Evolutionary conservation across 2,888 invertebrate genomes (phyloP), one percentile per base, ranked within the genome.

Genomic region (Trissolcus brochymenae): DNA sequence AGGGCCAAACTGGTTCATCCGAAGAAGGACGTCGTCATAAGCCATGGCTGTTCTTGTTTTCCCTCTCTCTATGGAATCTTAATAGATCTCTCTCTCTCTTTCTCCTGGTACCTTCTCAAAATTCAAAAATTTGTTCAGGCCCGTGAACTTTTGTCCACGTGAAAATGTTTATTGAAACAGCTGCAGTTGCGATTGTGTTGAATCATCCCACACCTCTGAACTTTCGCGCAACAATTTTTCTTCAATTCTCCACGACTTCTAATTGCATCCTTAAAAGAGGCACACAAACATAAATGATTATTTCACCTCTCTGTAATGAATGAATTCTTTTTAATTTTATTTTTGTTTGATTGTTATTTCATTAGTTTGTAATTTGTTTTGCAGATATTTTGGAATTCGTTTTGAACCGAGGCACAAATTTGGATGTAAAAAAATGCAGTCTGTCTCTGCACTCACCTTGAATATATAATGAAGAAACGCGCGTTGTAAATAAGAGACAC

Each of bases 1-100:
- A 55, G 90, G 91, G 17, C 94, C 94, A 83, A 94, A 94, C 81
- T 93, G 93, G 51, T 94, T 94, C 87, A 94, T 89, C 71, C 92
- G 90, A 1, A 91, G 89, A 68, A 94, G 91, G 19, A 94, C 92
- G 79, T 93, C 93, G 84, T 94, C 94, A 88, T 94, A 94, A 65
- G 92, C 92, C 94, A 94, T 94, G 77, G 29, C 29, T 29, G 29
- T 29, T 29, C 1, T 3, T 7, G 1, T 29, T 29, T 29, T 14
- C 17, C 7, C 6, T 11, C 2, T 14, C 17, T 50, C 1, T 4
- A 43, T 13, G 41, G 41, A 13, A 13, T 41, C n/a, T n/a, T 43
- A 4, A 43, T 1, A 6, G 3, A 43, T 11, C 43, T n/a, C 16
- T 50, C 50, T n/a, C 4, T 3, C 43, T 43, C 43, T 29, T 1